These are phyloP conservation scores for Peromyscus eremicus DNA, from an alignment of 2,797 vertebrate genomes.

Conservation along the genomic window DNA sequence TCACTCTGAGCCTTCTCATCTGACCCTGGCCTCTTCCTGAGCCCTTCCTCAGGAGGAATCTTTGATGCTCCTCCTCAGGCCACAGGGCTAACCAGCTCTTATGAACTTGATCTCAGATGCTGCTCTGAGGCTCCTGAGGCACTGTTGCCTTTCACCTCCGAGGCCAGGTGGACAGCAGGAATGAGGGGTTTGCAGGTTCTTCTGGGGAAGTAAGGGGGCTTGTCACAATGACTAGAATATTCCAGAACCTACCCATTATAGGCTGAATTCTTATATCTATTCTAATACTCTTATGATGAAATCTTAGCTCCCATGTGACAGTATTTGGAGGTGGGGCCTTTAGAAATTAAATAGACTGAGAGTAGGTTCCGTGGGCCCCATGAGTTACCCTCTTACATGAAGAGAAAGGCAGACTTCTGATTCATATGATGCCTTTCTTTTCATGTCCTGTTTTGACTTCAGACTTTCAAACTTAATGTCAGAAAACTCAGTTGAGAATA, in stretches of 20 bases:
- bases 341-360: neutral
- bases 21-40: neutral
- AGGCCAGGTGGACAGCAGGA: neutral
- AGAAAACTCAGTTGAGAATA: neutral
- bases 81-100: neutral
- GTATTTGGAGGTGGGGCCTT: neutral
- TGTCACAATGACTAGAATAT: neutral
- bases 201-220: neutral
- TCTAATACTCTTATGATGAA: neutral
- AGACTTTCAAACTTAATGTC: neutral
- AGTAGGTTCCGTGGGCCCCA: neutral
- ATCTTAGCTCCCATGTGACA: neutral
- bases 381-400: neutral
- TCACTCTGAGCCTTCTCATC: neutral
- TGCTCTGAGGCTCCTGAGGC: neutral
- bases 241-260: neutral
- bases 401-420: neutral
- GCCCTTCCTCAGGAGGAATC: neutral
- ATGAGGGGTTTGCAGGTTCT: neutral
- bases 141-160: neutral
- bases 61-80: neutral
- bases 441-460: constrained; percentile 2
- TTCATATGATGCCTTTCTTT: neutral
- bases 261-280: neutral
- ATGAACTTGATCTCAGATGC: neutral